Evolutionary conservation across 1,140 invertebrate genomes (phyloP), one percentile per base, ranked within the genome.

Genomic region (Pachyrhynchus sulphureomaculatus): DNA sequence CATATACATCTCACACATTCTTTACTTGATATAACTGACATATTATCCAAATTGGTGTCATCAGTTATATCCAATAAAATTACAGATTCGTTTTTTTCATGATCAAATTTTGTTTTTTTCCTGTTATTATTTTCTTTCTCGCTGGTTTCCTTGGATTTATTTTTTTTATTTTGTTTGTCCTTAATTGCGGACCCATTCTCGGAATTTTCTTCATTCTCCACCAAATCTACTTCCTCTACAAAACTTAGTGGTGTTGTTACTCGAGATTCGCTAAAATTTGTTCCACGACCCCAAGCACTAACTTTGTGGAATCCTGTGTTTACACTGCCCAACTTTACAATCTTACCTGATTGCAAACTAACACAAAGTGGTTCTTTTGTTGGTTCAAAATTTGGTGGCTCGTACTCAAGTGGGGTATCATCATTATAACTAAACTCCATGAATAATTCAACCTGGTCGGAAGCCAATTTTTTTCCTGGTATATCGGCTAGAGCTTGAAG

Each of bases 231-330:
- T n/a, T n/a, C n/a, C n/a, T n/a, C n/a, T n/a, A n/a, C n/a, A n/a
- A n/a, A n/a, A n/a, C 29, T 32, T 32, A 12, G 12, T 4, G 12
- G 12, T 32, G 12, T 32, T 32, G 5, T 32, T 6, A 32, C 5
- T 32, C 12, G 29, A 32, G 5, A 4, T 37, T 17, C 20, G 20
- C 21, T 56, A 44, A 56, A 39, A 12, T 56, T 56, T 13, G 12
- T 21, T 29, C 53, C 53, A 20, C 20, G 2, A 12, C 39, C 53
- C 2, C 10, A 34, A 15, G 53, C 15, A 23, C 12, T 56, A 18
- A 56, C 10, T 33, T 56, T 56, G 45, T 56, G 53, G 21, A 56
- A 56, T n/a, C 53, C 53, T 10, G 53, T 56, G 23, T 20, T 21
- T 20, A 56, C 20, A 12, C 10, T 45, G 4, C 53, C 53, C 8